Conservation (phyloP, 2,888 invertebrate species). For the Megalurothrips usitatus region DNA sequence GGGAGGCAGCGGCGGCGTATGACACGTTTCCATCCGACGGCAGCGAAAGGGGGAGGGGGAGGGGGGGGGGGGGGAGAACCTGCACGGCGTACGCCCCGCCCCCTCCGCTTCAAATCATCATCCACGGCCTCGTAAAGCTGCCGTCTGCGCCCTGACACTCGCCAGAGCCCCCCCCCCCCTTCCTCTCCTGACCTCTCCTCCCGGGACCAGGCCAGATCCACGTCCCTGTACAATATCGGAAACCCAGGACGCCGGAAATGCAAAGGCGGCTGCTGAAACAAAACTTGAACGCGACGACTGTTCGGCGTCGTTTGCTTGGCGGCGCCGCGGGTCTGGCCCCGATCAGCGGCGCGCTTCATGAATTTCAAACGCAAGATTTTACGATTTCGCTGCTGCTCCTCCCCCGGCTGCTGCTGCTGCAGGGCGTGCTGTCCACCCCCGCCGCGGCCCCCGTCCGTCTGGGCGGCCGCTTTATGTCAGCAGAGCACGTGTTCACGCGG, state of each 20-base stretch:
- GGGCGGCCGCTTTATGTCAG: too few relatives aligned
- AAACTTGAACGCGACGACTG: background rate
- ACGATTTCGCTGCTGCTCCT: background rate
- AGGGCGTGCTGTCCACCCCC: background rate
- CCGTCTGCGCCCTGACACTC: conserved; percentile 1
- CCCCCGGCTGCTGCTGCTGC: background rate
- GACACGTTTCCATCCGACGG: too few relatives aligned
- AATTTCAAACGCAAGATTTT: conserved; percentile 8
- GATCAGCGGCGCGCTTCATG: background rate
- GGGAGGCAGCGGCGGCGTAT: too few relatives aligned
- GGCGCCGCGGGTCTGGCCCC: background rate
- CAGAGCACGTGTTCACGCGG: too few relatives aligned
- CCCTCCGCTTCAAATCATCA: background rate
- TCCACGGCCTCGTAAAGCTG: background rate
- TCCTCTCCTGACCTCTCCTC: background rate
- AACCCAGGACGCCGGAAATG: background rate
- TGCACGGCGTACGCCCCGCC: background rate
- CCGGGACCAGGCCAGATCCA: background rate
- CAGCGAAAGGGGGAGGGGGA: too few relatives aligned
- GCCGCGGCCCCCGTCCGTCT: too few relatives aligned
- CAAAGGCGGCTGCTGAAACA: background rate
- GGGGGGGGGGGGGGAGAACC: background rate
- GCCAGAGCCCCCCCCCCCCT: background rate
- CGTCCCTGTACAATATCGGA: conserved; percentile 3
- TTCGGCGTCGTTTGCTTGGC: too few relatives aligned